A percentile compares a stretch with the other conserved stretches of the same genome.
phyloP scores from a whole-genome alignment of 2,797 vertebrate species.

The Kryptopterus vitreolus region DNA sequence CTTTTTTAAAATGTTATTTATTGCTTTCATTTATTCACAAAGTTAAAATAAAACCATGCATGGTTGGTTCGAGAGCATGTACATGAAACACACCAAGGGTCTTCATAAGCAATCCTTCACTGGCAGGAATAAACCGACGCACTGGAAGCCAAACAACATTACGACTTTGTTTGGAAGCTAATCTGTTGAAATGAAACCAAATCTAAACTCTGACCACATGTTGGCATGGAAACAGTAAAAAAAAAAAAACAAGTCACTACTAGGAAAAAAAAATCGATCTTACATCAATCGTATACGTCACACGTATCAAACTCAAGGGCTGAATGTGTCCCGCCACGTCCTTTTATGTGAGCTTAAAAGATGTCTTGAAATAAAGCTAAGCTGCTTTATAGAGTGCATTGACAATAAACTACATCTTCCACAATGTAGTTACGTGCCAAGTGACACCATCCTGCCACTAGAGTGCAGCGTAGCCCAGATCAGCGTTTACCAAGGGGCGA shows the following conservation, averaged over 20 bases:
- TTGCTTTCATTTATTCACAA: not conserved
- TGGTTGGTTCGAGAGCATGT: not conserved
- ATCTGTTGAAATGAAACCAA: not conserved
- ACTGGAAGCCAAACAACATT: slow-evolving; percentile 10
- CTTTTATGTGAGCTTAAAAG: too few species aligned
- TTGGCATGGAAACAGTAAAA: not conserved
- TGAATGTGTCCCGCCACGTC: too few species aligned
- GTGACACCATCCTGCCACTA: too few species aligned
- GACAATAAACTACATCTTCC: too few species aligned
- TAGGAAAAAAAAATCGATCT: not conserved
- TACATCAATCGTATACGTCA: not conserved
- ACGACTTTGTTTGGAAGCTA: not conserved
- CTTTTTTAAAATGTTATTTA: too few species aligned
- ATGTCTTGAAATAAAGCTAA: too few species aligned
- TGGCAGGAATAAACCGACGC: slow-evolving; percentile 5
- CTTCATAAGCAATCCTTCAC: not conserved
- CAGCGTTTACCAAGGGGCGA: too few species aligned
- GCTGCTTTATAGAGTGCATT: too few species aligned
- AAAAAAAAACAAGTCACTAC: not conserved
- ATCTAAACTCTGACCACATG: slow-evolving; percentile 9
- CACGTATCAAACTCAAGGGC: too few species aligned
- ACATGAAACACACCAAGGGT: not conserved
- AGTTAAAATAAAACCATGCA: not conserved
- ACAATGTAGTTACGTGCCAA: too few species aligned
- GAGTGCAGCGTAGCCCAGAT: too few species aligned